phyloP scores from a whole-genome alignment of 2,888 invertebrate genomes.

The Vannuccia rotundouncinata region DNA sequence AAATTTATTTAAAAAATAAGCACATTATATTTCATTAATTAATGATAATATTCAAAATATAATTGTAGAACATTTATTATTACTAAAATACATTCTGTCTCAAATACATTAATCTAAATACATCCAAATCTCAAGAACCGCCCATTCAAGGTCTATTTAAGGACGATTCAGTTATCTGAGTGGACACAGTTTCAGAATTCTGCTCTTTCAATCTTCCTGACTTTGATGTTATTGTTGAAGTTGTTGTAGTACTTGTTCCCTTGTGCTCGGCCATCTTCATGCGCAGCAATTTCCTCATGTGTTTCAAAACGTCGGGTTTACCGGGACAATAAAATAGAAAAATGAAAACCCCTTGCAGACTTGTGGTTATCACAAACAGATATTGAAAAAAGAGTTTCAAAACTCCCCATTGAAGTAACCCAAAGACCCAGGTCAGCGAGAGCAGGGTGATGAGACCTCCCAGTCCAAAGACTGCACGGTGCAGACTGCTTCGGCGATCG shows the following conservation, averaged over 20 bases:
- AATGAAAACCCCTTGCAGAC: constrained; percentile 2
- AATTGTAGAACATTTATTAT: too few relatives aligned
- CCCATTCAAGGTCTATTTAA: too few relatives aligned
- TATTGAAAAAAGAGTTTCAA: not conserved
- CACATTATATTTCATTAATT: too few relatives aligned
- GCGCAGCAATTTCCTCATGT: not conserved
- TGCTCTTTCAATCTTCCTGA: not conserved
- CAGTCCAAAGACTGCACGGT: not conserved
- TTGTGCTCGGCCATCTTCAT: too few relatives aligned
- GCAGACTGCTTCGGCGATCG: not conserved
- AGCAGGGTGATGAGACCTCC: not conserved
- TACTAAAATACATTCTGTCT: too few relatives aligned
- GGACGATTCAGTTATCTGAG: not conserved
- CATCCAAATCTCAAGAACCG: too few relatives aligned
- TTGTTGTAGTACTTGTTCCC: not conserved
- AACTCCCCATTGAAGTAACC: not conserved
- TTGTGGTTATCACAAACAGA: not conserved
- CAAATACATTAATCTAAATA: too few relatives aligned
- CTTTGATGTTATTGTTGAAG: not conserved
- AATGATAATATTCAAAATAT: too few relatives aligned
- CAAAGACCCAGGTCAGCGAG: not conserved
- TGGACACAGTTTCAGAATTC: not conserved
- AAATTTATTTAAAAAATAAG: too few relatives aligned
- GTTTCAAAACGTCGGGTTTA: not conserved
- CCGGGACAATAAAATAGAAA: constrained; percentile 12